Percentiles rank a stretch among this genome's conserved stretches.
phyloP scores from a whole-genome alignment of 2,113 vertebrate genomes.

The Pituophis catenifer region DNA sequence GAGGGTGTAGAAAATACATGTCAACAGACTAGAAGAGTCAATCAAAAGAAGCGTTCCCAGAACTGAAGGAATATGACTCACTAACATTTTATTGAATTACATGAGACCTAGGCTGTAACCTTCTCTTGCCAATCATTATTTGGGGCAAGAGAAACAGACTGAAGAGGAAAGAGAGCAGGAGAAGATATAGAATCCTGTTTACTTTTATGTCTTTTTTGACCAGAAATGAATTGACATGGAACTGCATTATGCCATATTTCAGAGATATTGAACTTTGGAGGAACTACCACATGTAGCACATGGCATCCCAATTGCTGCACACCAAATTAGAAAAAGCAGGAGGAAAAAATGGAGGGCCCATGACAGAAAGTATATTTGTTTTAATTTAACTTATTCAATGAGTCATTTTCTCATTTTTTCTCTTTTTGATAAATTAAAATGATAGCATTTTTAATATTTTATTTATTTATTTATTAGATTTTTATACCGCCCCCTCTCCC shows the following conservation, averaged over 20 bases:
- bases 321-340: not conserved
- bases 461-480: too few species aligned
- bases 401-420: not conserved
- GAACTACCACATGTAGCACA: not conserved
- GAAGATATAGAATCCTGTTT: not conserved
- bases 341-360: not conserved
- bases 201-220: not conserved
- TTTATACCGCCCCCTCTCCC: too few species aligned
- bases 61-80: constrained; percentile 14
- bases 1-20: constrained; percentile 4
- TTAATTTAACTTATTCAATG: not conserved
- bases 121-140: not conserved
- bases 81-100: not conserved
- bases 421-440: not conserved
- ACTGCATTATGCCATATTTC: not conserved
- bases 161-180: not conserved
- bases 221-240: not conserved
- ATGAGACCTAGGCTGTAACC: not conserved
- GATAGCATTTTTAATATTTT: not conserved
- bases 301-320: not conserved
- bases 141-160: not conserved
- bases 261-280: not conserved
- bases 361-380: not conserved
- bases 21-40: not conserved
- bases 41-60: not conserved